A percentile compares a stretch with the other conserved stretches of the same genome.
phyloP scores from a whole-genome alignment of 2,797 vertebrate genomes.

The Oryzias sinensis region DNA sequence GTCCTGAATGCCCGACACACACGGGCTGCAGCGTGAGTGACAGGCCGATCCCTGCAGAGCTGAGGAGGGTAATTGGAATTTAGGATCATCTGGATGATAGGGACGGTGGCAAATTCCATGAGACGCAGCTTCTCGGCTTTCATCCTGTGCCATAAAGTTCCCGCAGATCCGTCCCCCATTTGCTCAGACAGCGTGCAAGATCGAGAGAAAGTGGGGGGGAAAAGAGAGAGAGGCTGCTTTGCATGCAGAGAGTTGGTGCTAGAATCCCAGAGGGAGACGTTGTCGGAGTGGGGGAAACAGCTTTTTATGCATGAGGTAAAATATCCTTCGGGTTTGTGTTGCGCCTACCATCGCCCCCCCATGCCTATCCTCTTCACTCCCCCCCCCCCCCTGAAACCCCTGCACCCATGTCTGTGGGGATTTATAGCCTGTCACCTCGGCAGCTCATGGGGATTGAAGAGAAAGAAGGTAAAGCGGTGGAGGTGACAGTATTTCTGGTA shows the following conservation, averaged over 20 bases:
- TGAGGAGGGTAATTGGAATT: conserved; percentile 78
- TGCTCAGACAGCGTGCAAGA: conserved; percentile 43
- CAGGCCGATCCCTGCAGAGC: conserved; percentile 73
- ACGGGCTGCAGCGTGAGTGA: conserved; percentile 70
- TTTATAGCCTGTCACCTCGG: conserved; percentile 81
- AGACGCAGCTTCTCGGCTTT: conserved; percentile 57
- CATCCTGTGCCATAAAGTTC: conserved; percentile 64
- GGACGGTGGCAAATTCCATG: conserved; percentile 65
- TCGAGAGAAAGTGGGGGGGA: conserved; percentile 15
- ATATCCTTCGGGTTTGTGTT: conserved; percentile 76
- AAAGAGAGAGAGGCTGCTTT: conserved; percentile 58
- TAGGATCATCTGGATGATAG: conserved; percentile 77
- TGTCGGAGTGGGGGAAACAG: conserved; percentile 74
- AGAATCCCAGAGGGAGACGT: conserved; percentile 69
- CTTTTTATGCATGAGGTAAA: conserved; percentile 81
- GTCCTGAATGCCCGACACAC: conserved; percentile 54
- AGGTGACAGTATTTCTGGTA: conserved; percentile 32
- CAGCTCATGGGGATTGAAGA: conserved; percentile 43
- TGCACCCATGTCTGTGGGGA: conserved; percentile 70
- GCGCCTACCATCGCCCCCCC: conserved; percentile 21
- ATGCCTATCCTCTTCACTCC: conserved; percentile 20
- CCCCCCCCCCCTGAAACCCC: conserved; percentile 22
- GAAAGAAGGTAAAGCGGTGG: conserved; percentile 32
- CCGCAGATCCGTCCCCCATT: conserved; percentile 58
- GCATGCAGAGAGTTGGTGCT: conserved; percentile 75